Evolutionary conservation across 1,140 invertebrate genomes (phyloP).

Genomic region (Diorhabda sublineata): DNA sequence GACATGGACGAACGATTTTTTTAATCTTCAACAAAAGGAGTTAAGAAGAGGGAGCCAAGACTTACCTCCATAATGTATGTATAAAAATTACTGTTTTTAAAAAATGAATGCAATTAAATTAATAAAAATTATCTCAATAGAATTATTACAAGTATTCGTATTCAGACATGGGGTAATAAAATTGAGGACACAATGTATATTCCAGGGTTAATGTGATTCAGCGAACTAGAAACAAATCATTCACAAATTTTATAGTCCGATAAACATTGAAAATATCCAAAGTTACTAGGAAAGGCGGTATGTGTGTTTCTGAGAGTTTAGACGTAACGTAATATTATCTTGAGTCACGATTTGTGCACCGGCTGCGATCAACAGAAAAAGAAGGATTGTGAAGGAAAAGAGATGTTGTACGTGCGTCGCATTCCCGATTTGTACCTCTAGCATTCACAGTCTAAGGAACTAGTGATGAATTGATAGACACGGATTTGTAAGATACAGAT

Average conservation of each 20-base stretch:
- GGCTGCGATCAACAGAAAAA: neutral
- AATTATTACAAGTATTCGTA: too few species aligned
- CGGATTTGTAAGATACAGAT: neutral
- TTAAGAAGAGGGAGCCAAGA: too few species aligned
- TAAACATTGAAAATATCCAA: neutral
- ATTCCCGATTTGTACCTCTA: neutral
- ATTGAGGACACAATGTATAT: too few species aligned
- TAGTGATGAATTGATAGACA: neutral
- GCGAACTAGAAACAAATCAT: neutral
- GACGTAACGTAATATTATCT: neutral
- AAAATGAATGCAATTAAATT: too few species aligned
- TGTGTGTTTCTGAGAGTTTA: neutral
- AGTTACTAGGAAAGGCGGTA: neutral
- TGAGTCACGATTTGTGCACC: slow-evolving; percentile 1
- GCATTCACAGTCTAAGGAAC: neutral
- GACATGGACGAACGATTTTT: too few species aligned
- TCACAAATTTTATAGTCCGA: neutral
- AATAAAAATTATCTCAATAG: too few species aligned
- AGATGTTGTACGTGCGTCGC: neutral
- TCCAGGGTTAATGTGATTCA: neutral
- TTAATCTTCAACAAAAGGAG: too few species aligned
- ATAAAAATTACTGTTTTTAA: too few species aligned
- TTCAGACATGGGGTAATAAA: too few species aligned
- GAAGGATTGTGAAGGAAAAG: neutral
- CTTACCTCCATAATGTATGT: too few species aligned